Conservation (phyloP, 2,888 invertebrate genomes). For the Rhingia rostrata region DNA sequence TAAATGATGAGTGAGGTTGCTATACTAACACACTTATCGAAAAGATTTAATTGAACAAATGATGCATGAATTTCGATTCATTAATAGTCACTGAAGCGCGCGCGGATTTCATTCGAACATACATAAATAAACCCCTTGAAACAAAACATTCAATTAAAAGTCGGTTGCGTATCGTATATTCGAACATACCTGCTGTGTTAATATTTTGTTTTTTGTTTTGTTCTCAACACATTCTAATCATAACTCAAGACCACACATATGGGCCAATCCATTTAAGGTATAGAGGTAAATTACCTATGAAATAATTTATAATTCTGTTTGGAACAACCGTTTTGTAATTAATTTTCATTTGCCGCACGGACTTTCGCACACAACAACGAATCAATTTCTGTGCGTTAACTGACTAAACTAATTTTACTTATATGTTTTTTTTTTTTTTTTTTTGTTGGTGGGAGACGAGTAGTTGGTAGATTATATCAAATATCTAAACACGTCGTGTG, state of each 20-base stretch:
- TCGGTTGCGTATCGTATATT: conserved; percentile 8
- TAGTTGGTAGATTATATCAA: conserved; percentile 42
- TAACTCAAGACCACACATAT: not conserved
- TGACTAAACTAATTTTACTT: conserved; percentile 54
- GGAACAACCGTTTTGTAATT: conserved; percentile 22
- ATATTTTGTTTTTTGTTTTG: not conserved
- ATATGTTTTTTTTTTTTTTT: conserved; percentile 47
- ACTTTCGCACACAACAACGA: conserved; percentile 53
- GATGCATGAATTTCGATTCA: not conserved
- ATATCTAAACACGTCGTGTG: conserved; percentile 44
- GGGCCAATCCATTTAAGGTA: conserved; percentile 1
- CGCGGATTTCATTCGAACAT: not conserved
- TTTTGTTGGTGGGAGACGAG: conserved; percentile 57
- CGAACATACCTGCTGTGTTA: conserved; percentile 23
- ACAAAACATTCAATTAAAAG: conserved; percentile 11
- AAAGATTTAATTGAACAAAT: not conserved
- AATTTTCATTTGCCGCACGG: conserved; percentile 45
- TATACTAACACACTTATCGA: conserved; percentile 1
- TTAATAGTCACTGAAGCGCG: not conserved
- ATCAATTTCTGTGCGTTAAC: conserved; percentile 58
- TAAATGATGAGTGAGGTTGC: not conserved
- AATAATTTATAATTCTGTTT: conserved; percentile 8
- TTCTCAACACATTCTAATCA: conserved; percentile 28
- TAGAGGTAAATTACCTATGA: conserved; percentile 20
- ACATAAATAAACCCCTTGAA: not conserved